Evolutionary conservation across 1,140 invertebrate genomes (phyloP), one percentile per base, ranked within the genome.

Genomic region (Atta cephalotes): DNA sequence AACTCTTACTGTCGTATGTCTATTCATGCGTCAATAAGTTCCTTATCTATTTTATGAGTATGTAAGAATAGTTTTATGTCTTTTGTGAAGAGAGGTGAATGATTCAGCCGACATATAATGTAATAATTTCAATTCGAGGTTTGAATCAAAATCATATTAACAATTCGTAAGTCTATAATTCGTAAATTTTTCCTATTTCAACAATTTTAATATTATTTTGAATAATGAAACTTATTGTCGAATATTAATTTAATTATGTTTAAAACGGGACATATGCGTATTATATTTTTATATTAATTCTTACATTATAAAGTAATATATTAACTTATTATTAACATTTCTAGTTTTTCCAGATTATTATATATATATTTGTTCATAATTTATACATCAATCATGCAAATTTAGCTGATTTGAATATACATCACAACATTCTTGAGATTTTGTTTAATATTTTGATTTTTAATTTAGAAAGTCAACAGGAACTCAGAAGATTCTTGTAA

Each of bases 41-140:
- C 60, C 87, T 90, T 91, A 91, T 91, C 90, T 88, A 74, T 77
- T 91, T 91, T 88, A 90, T 87, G 87, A 84, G 77, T 88, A 84
- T 79, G 66, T 88, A 90, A 90, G 89, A 91, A 91, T 91, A 90
- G 82, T 62, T 88, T 90, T 91, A 90, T 65, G 90, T 65, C 72
- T 78, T 39, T 71, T 53, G 51, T 66, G 86, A 18, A 62, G 35
- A 25, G 63, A 85, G 65, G 66, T 70, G 68, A 70, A 72, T 82
- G 65, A 87, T 87, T 87, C 70, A 51, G 21, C 18, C 28, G 45
- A 49, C 80, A 10, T 70, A 49, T 35, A 82, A 39, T 7, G 51
- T 72, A 56, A 74, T n/a, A 4, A 84, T 84, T 84, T 62, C 74
- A 62, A 9, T 84, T 84, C 7, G 21, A 62, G n/a, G 16, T 25